A percentile compares a stretch with the other conserved stretches of the same genome.
These are phyloP conservation scores for Montipora foliosa DNA, from an alignment of 64 coral and sea anemone genomes.

Conservation along the genomic window DNA sequence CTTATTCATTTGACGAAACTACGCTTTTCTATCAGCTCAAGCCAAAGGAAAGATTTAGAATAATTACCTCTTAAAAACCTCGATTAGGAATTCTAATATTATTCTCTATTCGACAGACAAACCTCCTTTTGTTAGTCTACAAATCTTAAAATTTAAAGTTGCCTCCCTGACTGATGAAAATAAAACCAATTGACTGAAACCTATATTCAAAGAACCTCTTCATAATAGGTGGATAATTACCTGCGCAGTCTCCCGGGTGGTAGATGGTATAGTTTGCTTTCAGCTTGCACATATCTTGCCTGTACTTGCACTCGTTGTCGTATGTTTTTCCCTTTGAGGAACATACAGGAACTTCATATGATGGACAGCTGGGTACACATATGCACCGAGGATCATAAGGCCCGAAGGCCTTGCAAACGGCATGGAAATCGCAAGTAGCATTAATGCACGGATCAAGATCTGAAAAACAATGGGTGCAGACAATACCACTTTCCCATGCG, in stretches of 20 bases:
- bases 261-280: constrained; percentile 57
- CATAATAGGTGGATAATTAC: not conserved
- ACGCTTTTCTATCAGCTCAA: too few relatives aligned
- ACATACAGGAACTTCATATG: constrained; percentile 67
- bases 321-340: constrained; percentile 65
- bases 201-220: too few relatives aligned
- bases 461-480: not conserved
- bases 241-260: constrained; percentile 67
- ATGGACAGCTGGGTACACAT: constrained; percentile 51
- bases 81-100: too few relatives aligned
- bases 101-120: too few relatives aligned
- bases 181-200: too few relatives aligned
- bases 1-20: too few relatives aligned
- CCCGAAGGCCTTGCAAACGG: constrained; percentile 65
- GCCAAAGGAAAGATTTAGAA: too few relatives aligned
- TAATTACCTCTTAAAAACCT: too few relatives aligned
- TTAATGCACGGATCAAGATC: constrained; percentile 78
- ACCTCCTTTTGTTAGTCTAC: too few relatives aligned
- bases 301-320: constrained; percentile 67
- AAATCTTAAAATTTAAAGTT: too few relatives aligned
- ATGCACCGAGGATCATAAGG: constrained; percentile 50
- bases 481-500: too few relatives aligned
- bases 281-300: constrained; percentile 63
- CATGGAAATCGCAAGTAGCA: constrained; percentile 59
- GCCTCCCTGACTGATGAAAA: too few relatives aligned